Evolutionary conservation across 2,797 vertebrate genomes (phyloP).

Genomic region (Falco rusticolus): DNA sequence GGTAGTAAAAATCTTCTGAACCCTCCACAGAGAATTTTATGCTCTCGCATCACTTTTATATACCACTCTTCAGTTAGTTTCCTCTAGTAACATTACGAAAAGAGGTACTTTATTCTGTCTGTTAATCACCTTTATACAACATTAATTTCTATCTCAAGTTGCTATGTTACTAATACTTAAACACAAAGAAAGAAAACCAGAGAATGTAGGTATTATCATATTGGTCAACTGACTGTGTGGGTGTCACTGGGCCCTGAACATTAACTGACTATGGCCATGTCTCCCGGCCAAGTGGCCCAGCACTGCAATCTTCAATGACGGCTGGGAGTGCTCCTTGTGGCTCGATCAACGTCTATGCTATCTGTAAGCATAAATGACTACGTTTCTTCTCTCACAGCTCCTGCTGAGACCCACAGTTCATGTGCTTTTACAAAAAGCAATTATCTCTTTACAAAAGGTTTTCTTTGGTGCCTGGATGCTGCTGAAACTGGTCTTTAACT

Average conservation of each 20-base stretch:
- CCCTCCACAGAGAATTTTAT: neutral
- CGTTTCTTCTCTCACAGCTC: neutral
- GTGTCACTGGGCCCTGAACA: neutral
- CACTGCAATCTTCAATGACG: neutral
- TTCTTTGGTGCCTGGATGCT: neutral
- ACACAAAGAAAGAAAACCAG: neutral
- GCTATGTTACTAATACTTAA: neutral
- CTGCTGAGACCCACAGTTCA: neutral
- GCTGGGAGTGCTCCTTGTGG: neutral
- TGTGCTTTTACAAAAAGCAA: neutral
- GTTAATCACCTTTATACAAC: neutral
- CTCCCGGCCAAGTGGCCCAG: neutral
- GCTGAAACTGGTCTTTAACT: neutral
- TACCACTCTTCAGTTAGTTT: neutral
- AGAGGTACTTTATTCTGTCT: neutral
- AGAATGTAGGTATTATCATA: neutral
- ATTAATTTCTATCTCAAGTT: neutral
- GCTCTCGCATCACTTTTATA: neutral
- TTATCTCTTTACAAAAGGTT: neutral
- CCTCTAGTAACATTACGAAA: neutral
- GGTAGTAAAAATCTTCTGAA: neutral
- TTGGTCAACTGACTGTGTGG: neutral
- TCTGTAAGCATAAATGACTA: neutral
- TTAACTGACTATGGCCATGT: neutral
- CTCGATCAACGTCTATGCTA: fast-evolving